Base-by-base conservation (phyloP, 1,140 invertebrate genomes). In the Drosophila grimshawi region DNA sequence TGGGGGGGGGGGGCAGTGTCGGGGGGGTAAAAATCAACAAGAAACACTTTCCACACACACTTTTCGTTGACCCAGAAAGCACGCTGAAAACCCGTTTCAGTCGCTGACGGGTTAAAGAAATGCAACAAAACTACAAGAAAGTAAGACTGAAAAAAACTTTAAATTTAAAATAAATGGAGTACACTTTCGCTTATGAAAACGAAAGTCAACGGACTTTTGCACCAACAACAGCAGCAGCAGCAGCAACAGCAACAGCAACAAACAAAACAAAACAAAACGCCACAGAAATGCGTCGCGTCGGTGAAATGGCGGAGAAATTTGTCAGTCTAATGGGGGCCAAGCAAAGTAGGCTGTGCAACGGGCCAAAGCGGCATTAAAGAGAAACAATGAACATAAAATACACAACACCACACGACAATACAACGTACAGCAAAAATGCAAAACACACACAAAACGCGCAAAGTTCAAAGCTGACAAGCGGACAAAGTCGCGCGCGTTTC, bases 101-200 rank as follows among this genome's bases (percentile, higher is more conserved):
- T 41, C 37, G 59, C 69, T 57, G 69, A 43, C 75, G 59, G 67
- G 73, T 76, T 65, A 77, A 75, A 77, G 63, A 79, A 79, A 79
- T 67, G 72, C 77, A 71, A 67, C 73, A 82, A 76, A 76, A 68
- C 65, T 51, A 59, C 37, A 33, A 64, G 61, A 67, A 68, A 63
- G 37, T 65, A 69, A 78, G 68, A 64, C 55, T 70, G 53, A 65
- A 82, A 85, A 80, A 89, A 76, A 67, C 63, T 79, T 75, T 68
- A 67, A 76, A 80, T 80, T 66, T 68, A 67, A 88, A 85, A 78
- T 89, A 89, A 90, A 89, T 89, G 85, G 85, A 89, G 85, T 89
- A 89, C 85, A 89, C 85, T 89, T 89, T 89, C 85, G 85, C 85
- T 89, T 89, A 89, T 88, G 85, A 88, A 88, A 88, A 88, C 85